phyloP scores from a whole-genome alignment of 2,113 vertebrate species.

The Corythaeola cristata region DNA sequence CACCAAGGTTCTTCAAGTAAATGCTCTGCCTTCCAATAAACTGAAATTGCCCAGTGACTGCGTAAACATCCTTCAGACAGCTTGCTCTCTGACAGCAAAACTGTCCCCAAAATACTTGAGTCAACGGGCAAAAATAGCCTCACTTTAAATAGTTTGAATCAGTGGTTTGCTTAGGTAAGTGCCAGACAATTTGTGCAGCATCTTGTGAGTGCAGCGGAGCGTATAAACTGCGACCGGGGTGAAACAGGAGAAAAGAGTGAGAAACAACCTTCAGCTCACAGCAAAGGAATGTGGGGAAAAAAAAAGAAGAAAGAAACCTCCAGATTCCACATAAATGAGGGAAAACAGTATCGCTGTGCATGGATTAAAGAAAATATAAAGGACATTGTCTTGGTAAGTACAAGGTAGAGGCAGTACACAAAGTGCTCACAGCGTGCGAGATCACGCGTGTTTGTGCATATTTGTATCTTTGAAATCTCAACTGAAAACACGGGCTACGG shows the following conservation, averaged over 20 bases:
- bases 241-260: not conserved
- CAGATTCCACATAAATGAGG: fast-evolving
- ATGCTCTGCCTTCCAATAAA: constrained; percentile 68
- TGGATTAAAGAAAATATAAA: fast-evolving
- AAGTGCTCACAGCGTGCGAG: fast-evolving
- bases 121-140: not conserved
- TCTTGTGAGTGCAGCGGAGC: not conserved
- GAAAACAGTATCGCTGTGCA: fast-evolving
- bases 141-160: fast-evolving
- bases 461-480: not conserved
- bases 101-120: not conserved
- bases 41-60: constrained; percentile 10
- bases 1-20: constrained; percentile 60
- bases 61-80: constrained; percentile 17
- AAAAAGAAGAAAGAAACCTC: no score
- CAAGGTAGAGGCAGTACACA: fast-evolving
- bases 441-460: fast-evolving
- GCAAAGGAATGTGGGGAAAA: fast-evolving
- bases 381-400: fast-evolving
- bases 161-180: not conserved
- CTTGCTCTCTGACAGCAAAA: not conserved
- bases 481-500: not conserved
- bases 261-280: not conserved
- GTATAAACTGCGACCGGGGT: fast-evolving
- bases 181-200: not conserved